Conservation (phyloP, 2,888 invertebrate species). For the Leucophenga maculata region DNA sequence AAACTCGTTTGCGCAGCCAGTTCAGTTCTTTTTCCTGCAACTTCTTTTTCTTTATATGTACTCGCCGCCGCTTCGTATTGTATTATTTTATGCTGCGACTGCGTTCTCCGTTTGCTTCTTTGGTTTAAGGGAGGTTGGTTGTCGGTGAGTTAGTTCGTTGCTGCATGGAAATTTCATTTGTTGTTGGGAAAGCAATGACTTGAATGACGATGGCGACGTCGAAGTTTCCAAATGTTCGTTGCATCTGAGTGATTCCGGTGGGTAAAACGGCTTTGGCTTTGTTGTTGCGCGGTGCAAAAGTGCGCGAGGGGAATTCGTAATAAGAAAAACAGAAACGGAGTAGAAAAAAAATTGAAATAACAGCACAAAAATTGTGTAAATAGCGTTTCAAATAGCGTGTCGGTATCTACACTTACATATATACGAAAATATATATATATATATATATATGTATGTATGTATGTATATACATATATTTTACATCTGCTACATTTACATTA, state of each 20-base stretch:
- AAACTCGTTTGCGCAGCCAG: conserved; percentile 3
- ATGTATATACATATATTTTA: neutral
- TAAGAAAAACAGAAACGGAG: neutral
- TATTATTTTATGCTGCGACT: neutral
- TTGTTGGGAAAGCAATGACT: neutral
- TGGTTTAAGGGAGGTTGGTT: conserved; percentile 9
- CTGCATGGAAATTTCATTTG: too few species aligned
- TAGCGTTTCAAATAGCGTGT: conserved; percentile 21
- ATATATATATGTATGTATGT: neutral
- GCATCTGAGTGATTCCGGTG: conserved; percentile 20
- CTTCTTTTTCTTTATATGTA: too few species aligned
- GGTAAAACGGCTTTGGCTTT: neutral
- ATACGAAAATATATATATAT: neutral
- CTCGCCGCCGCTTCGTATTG: neutral
- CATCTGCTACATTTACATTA: neutral
- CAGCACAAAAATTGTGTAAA: conserved; percentile 21
- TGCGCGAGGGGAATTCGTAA: neutral
- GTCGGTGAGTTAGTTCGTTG: too few species aligned
- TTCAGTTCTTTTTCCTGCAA: neutral
- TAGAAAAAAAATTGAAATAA: conserved; percentile 7
- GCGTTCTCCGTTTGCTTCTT: neutral
- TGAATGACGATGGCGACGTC: neutral
- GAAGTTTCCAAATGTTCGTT: conserved; percentile 17
- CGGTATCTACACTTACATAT: conserved; percentile 9
- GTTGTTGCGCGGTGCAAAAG: too few species aligned